A percentile compares a stretch with the other conserved stretches of the same genome.
Conservation (phyloP, 2,888 invertebrate species). For the Caenorhabditis parvicauda region DNA sequence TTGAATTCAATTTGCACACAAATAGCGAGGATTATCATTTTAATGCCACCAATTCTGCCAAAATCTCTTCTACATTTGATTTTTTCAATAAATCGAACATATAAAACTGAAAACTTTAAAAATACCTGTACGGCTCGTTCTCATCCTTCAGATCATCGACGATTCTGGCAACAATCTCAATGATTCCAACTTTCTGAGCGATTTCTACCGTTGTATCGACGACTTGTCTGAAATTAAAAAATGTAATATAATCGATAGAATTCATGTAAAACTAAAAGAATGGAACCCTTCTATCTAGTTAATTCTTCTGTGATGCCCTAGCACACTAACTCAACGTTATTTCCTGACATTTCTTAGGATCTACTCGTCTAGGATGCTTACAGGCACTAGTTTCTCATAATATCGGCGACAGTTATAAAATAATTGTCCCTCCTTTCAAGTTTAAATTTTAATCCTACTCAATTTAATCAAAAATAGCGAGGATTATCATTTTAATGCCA, state of each 20-base stretch:
- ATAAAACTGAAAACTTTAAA: not conserved
- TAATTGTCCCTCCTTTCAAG: too few species aligned
- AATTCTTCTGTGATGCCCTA: constrained; percentile 63
- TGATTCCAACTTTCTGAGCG: constrained; percentile 98
- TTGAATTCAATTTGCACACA: too few species aligned
- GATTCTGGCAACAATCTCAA: constrained; percentile 92
- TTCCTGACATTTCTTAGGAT: too few species aligned
- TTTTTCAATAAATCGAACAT: not conserved
- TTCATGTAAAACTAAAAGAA: not conserved
- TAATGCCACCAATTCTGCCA: too few species aligned
- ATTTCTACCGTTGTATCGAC: constrained; percentile 99
- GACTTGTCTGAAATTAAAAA: constrained; percentile 64
- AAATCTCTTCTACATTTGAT: not conserved
- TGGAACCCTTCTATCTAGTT: not conserved
- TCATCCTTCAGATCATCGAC: constrained; percentile 99
- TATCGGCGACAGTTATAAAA: too few species aligned
- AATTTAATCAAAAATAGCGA: too few species aligned
- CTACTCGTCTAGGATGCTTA: too few species aligned
- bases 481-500: too few species aligned
- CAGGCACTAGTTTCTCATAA: too few species aligned
- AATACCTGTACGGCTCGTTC: constrained; percentile 87
- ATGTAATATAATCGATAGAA: not conserved
- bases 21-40: too few species aligned
- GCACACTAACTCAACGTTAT: too few species aligned
- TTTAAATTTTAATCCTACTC: too few species aligned